These are phyloP conservation scores for Tichodroma muraria DNA, from an alignment of 2,113 vertebrate genomes.

Conservation along the genomic window DNA sequence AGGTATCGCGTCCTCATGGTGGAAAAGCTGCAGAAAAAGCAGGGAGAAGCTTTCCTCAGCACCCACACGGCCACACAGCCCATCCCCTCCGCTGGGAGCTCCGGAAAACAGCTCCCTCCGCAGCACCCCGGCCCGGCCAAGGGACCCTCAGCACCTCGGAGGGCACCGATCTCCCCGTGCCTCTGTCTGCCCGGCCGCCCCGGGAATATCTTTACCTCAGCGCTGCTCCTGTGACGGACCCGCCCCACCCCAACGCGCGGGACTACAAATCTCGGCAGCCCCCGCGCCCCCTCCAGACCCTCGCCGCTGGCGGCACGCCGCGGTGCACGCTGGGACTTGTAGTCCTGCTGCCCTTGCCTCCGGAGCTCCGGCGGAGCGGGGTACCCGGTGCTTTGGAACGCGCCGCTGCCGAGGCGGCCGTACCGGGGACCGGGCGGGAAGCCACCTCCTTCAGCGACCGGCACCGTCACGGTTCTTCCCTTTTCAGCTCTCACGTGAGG, in stretches of 20 bases:
- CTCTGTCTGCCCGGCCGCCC: too few species aligned
- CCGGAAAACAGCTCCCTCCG: neutral
- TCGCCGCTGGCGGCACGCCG: neutral
- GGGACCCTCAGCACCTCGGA: neutral
- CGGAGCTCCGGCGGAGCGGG: fast-evolving
- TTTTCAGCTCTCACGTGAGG: slow-evolving; percentile 19
- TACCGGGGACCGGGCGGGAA: fast-evolving
- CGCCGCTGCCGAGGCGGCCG: neutral
- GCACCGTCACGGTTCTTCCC: neutral
- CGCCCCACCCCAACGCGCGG: fast-evolving
- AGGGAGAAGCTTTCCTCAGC: neutral
- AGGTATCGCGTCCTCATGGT: neutral
- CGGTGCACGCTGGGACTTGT: neutral
- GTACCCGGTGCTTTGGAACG: neutral
- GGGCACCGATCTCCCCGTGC: too few species aligned
- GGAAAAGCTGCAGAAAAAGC: neutral
- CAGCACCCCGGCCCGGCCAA: neutral
- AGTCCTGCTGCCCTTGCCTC: neutral
- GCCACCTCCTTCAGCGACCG: neutral
- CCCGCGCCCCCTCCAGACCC: neutral
- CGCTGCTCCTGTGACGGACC: fast-evolving
- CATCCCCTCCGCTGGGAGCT: neutral
- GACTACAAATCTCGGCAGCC: slow-evolving; percentile 24
- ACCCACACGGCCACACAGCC: too few species aligned
- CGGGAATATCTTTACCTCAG: neutral